A percentile compares a stretch with the other conserved stretches of the same genome.
Evolutionary conservation across 2,113 vertebrate genomes (phyloP).

Genomic region (Ovis aries): DNA sequence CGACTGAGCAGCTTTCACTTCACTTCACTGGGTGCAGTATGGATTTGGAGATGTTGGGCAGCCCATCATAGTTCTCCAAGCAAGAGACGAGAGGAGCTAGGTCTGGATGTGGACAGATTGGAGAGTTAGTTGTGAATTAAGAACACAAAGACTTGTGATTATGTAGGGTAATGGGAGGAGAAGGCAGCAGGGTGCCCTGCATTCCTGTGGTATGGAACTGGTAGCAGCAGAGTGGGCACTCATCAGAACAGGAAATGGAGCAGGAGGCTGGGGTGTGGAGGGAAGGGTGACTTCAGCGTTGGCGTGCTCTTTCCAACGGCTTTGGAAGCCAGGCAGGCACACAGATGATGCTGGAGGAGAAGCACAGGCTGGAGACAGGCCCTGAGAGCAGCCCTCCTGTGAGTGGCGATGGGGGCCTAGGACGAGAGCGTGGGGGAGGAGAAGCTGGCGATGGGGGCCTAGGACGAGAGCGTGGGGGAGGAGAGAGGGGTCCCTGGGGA

Average conservation of each 20-base stretch:
- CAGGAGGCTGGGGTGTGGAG: background rate
- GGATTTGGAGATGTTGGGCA: background rate
- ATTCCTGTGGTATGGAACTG: background rate
- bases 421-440: background rate
- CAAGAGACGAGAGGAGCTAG: background rate
- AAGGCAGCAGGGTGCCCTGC: background rate
- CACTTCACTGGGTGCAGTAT: background rate
- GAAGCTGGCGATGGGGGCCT: background rate
- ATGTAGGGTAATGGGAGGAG: background rate
- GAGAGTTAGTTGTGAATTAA: background rate
- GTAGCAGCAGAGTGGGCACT: background rate
- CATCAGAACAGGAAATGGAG: background rate
- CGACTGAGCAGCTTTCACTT: background rate
- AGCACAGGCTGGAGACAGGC: no score
- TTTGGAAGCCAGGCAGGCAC: background rate
- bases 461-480: background rate
- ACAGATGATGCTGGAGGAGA: background rate
- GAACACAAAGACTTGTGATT: background rate
- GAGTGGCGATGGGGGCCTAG: background rate
- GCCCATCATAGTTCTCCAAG: fast-evolving
- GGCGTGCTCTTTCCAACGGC: background rate
- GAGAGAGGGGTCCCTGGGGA: background rate
- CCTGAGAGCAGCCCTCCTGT: background rate
- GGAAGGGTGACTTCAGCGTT: fast-evolving
- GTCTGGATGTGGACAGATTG: background rate